Percentiles rank a stretch among this genome's conserved stretches.
These are phyloP conservation scores for Hyposmocoma kahamanoa DNA, from an alignment of 1,140 invertebrate species.

Conservation along the genomic window DNA sequence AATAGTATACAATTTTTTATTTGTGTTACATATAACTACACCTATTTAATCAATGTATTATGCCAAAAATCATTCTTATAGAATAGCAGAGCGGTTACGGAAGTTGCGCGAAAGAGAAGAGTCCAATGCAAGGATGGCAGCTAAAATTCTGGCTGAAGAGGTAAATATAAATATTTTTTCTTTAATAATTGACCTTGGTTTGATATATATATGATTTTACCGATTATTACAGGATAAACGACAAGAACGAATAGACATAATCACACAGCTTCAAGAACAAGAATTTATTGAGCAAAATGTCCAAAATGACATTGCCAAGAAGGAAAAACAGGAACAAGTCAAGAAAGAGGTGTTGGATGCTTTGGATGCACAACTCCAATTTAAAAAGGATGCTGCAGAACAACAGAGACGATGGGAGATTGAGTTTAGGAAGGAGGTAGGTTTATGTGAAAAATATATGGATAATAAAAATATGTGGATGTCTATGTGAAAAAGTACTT, in stretches of 20 bases:
- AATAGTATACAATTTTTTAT: too few relatives aligned
- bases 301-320: constrained; percentile 29
- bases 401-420: constrained; percentile 19
- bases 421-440: constrained; percentile 29
- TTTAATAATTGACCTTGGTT: neutral
- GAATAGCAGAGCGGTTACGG: constrained; percentile 33
- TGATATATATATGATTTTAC: neutral
- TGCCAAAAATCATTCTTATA: constrained; percentile 17
- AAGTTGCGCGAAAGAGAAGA: constrained; percentile 33
- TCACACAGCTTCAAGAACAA: constrained; percentile 43
- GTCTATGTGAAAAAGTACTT: too few relatives aligned
- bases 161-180: constrained; percentile 15
- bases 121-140: constrained; percentile 30
- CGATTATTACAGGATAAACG: constrained; percentile 27
- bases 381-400: constrained; percentile 7
- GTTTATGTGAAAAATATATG: too few relatives aligned
- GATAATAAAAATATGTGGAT: too few relatives aligned
- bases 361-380: constrained; percentile 31
- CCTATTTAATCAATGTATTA: too few relatives aligned
- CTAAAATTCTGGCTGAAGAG: constrained; percentile 39
- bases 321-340: constrained; percentile 19
- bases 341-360: constrained; percentile 24
- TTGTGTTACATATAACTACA: too few relatives aligned
- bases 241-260: constrained; percentile 36
- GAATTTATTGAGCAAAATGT: constrained; percentile 43